Evolutionary conservation across 2,113 vertebrate genomes (phyloP).

Genomic region (Romanogobio albipinnatus): DNA sequence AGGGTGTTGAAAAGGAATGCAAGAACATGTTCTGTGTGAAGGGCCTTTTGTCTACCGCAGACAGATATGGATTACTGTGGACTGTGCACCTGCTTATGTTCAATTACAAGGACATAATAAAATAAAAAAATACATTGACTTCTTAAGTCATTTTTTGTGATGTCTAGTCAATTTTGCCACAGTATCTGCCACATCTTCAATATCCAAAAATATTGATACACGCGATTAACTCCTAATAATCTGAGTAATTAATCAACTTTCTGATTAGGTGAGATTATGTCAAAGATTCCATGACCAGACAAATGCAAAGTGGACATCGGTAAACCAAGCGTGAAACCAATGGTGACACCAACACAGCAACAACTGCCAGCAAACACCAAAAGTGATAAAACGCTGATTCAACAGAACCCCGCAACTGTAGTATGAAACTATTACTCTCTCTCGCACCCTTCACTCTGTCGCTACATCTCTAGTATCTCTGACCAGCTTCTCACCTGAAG

Average conservation of each 20-base stretch:
- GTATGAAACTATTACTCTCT: not conserved
- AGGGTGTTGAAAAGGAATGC: not conserved
- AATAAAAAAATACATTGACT: not conserved
- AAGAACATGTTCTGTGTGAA: constrained; percentile 14
- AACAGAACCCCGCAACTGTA: not conserved
- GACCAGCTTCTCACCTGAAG: constrained; percentile 81
- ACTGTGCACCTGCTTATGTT: not conserved
- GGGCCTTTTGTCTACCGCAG: not conserved
- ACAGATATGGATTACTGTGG: constrained; percentile 18
- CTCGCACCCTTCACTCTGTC: not conserved
- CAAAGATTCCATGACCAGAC: not conserved
- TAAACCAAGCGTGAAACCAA: not conserved
- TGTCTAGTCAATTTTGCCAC: not conserved
- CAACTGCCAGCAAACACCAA: constrained; percentile 9
- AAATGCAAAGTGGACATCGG: not conserved
- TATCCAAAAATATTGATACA: not conserved
- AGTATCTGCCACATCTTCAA: not conserved
- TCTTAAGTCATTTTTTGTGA: not conserved
- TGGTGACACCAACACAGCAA: not conserved
- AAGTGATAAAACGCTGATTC: not conserved
- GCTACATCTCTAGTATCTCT: not conserved
- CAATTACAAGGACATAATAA: not conserved
- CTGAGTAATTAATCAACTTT: not conserved
- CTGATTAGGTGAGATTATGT: not conserved
- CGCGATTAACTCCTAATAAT: not conserved